A percentile compares a stretch with the other conserved stretches of the same genome.
These are phyloP conservation scores for Leptodactylus fallax DNA, from an alignment of 2,797 vertebrate genomes.

Conservation along the genomic window DNA sequence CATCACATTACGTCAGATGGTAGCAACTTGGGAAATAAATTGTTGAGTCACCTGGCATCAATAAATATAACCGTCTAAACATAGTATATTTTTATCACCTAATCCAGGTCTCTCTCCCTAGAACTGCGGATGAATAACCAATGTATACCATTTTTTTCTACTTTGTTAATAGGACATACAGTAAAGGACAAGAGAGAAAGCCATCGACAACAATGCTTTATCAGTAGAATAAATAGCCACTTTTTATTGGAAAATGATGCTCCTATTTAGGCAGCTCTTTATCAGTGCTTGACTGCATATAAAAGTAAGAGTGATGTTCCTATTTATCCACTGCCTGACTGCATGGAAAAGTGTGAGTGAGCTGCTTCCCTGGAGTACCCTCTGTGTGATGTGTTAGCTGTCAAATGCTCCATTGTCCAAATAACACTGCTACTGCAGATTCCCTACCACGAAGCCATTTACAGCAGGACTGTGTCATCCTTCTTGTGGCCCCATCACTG, in stretches of 20 bases:
- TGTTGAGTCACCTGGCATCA: conserved; percentile 53
- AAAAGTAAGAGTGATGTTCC: conserved; percentile 8
- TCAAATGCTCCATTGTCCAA: conserved; percentile 89
- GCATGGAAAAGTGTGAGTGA: conserved; percentile 72
- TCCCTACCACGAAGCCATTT: conserved; percentile 86
- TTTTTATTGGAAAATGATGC: conserved; percentile 70
- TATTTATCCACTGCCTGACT: conserved; percentile 6
- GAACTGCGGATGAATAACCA: conserved; percentile 42
- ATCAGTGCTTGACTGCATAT: conserved; percentile 74
- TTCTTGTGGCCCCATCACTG: conserved; percentile 63
- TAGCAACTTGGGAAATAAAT: not conserved
- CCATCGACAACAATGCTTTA: conserved; percentile 59
- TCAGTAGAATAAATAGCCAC: conserved; percentile 77
- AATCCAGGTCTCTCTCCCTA: not conserved
- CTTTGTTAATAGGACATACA: conserved; percentile 58
- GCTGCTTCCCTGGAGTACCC: conserved; percentile 77
- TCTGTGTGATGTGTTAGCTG: conserved; percentile 84
- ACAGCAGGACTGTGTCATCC: conserved; percentile 66
- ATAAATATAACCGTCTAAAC: conserved; percentile 50
- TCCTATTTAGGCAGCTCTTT: conserved; percentile 80
- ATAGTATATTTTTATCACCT: conserved; percentile 53
- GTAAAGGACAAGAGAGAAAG: not conserved
- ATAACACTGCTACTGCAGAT: conserved; percentile 79
- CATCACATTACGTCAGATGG: not conserved
- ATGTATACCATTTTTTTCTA: conserved; percentile 51